Base-by-base conservation (phyloP, 2,113 vertebrate species). In the Philantomba maxwellii region DNA sequence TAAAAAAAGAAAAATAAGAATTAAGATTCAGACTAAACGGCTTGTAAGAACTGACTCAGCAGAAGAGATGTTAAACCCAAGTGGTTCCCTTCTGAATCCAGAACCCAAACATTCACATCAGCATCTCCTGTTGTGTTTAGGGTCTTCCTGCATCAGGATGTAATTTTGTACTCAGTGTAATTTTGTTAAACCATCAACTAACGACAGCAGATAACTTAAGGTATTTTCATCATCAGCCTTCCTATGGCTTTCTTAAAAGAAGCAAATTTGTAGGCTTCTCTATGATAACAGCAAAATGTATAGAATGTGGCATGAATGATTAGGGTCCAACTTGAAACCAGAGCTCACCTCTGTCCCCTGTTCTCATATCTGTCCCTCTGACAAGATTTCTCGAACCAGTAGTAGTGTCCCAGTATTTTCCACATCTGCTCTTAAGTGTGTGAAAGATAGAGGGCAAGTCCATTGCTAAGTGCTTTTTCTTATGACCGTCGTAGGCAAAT, bases 141-240 rank as follows among this genome's bases (percentile, higher is more conserved):
- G n/a, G 43, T 55, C 12, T 78, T 25, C 2, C 16, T 55, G 0
- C 1, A 36, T 75, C 49, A 33, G 0, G 62, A 7, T 39, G 2
- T 26, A 75, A 23, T 39, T 70, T 70, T 39, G 66, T 39, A 39
- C 19, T 70, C 19, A 70, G 66, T 30, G 53, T 33, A 80, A 43
- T 78, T 92, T 77, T 87, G 19, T 75, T 49, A 21, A 78, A 70
- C 33, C 10, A 26, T 49, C 21, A 95, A 73, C 62, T 83, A 70
- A 45, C 10, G 1, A 1, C 15, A 77, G 36, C 11, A 60, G 23
- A 12, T 64, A 21, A 14, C 77, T 87, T 83, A 5, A 94, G 77
- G 70, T 43, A 2, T 1, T 86, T 73, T 85, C 14, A 19, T 78
- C 45, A 78, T 51, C 43, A 80, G 1, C 73, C 43, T 66, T 78